phyloP scores from a whole-genome alignment of 1,140 invertebrate species.

The Prorops nasuta region DNA sequence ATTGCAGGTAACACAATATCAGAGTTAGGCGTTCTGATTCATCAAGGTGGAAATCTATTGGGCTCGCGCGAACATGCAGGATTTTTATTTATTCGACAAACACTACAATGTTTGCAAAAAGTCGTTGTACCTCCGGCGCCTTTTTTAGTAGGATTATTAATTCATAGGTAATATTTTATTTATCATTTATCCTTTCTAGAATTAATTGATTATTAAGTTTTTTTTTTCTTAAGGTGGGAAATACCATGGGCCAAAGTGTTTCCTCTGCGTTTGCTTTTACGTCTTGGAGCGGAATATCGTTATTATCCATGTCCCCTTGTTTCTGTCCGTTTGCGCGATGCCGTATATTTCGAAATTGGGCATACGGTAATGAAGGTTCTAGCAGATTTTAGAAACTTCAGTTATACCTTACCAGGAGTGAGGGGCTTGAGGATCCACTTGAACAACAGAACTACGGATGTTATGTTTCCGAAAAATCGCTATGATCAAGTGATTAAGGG shows the following conservation, averaged over 20 bases:
- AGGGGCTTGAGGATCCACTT: conserved; percentile 80
- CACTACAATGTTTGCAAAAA: conserved; percentile 81
- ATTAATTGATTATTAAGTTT: neutral
- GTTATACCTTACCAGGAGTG: conserved; percentile 79
- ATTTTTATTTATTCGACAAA: conserved; percentile 79
- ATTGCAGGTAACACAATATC: conserved; percentile 68
- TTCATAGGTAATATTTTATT: conserved; percentile 67
- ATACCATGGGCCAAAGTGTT: conserved; percentile 86
- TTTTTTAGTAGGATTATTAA: conserved; percentile 76
- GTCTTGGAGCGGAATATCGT: conserved; percentile 82
- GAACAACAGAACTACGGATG: conserved; percentile 78
- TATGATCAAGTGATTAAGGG: conserved; percentile 83
- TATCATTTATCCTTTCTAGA: conserved; percentile 2
- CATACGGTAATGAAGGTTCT: conserved; percentile 89
- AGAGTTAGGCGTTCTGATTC: conserved; percentile 71
- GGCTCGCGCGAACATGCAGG: conserved; percentile 81
- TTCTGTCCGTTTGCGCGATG: conserved; percentile 75
- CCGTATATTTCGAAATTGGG: conserved; percentile 85
- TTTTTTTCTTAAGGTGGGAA: conserved; percentile 64
- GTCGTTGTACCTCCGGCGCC: conserved; percentile 73
- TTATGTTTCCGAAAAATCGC: conserved; percentile 78
- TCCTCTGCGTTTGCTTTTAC: conserved; percentile 73
- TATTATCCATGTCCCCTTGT: conserved; percentile 87
- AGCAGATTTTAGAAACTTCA: conserved; percentile 84
- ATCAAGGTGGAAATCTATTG: conserved; percentile 65